Percentiles rank a stretch among this genome's conserved stretches.
These are phyloP conservation scores for Styela plicata DNA, from an alignment of 23 tunicate species.

Conservation along the genomic window DNA sequence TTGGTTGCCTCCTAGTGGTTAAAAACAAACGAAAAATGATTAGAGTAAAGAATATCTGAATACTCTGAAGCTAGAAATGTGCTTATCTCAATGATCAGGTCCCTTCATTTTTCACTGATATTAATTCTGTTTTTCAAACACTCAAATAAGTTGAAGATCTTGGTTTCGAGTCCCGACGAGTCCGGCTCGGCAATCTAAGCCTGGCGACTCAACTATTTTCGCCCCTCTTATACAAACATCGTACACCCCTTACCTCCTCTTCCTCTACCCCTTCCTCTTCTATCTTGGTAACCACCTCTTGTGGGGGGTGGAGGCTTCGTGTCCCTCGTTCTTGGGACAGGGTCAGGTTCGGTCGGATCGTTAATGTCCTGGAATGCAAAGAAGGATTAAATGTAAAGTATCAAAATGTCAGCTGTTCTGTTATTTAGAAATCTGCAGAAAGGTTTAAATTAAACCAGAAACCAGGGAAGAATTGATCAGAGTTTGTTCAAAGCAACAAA, in stretches of 20 bases:
- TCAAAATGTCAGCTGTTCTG: no score
- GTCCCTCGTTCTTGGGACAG: neutral
- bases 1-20: neutral
- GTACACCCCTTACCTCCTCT: neutral
- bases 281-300: constrained; percentile 3
- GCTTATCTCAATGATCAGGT: no score
- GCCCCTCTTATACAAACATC: neutral
- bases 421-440: no score
- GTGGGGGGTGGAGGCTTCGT: neutral
- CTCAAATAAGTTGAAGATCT: no score
- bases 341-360: neutral
- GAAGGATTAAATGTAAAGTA: neutral
- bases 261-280: constrained; percentile 10
- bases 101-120: no score
- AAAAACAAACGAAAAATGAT: neutral
- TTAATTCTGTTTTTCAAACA: no score
- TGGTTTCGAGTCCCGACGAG: no score
- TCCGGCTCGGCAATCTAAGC: no score
- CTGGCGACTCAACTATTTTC: neutral
- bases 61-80: no score
- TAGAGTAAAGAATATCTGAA: neutral
- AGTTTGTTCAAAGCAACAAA: no score
- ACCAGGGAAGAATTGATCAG: no score
- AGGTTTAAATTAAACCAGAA: no score
- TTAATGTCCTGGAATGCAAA: neutral